Conservation (phyloP, 2,113 vertebrate species). For the Isichthys henryi region DNA sequence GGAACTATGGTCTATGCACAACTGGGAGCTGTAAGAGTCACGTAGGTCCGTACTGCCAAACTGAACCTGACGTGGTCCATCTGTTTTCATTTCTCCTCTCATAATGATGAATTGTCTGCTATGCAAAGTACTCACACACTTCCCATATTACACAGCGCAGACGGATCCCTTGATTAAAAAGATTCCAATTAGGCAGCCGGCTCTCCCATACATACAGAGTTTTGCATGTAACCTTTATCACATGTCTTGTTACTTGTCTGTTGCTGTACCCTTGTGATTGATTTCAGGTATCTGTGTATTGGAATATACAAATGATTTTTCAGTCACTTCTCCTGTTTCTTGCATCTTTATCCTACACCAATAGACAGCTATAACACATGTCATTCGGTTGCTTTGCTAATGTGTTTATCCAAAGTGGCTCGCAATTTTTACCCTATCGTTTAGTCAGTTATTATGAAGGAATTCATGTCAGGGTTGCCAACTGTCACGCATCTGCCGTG, state of each 20-base stretch:
- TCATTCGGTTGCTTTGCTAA: not conserved
- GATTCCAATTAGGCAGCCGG: not conserved
- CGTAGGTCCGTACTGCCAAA: not conserved
- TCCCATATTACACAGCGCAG: not conserved
- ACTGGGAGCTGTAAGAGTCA: not conserved
- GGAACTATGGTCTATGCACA: not conserved
- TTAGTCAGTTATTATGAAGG: not conserved
- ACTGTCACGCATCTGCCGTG: too few species aligned
- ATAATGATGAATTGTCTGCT: not conserved
- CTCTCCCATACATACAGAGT: not conserved
- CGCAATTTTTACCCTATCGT: not conserved
- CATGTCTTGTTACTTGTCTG: not conserved
- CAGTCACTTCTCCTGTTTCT: not conserved
- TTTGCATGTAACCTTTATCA: not conserved
- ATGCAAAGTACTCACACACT: not conserved
- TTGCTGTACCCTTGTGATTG: not conserved
- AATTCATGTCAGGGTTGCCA: not conserved
- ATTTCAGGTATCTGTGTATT: not conserved
- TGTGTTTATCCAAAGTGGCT: not conserved
- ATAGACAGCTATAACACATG: not conserved
- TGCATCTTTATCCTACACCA: not conserved
- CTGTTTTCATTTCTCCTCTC: not conserved
- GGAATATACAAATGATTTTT: not conserved
- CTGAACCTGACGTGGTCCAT: not conserved
- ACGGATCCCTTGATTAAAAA: not conserved